phyloP scores from a whole-genome alignment of 2,797 vertebrate genomes.

The Myotis findleyi region DNA sequence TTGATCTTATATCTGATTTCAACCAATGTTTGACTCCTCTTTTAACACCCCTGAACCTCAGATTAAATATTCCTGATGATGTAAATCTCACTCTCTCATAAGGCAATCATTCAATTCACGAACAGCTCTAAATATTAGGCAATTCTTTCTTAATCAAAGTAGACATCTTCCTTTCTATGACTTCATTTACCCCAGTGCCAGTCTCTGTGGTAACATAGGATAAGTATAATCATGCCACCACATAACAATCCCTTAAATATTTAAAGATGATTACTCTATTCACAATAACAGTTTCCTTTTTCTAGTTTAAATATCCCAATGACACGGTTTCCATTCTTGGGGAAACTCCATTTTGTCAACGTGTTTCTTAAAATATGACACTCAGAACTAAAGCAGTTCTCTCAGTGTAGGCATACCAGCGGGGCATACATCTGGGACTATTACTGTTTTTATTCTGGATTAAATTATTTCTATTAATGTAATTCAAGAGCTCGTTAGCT shows the following conservation, averaged over 20 bases:
- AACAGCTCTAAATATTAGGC: neutral
- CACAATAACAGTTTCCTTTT: neutral
- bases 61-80: neutral
- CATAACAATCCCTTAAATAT: neutral
- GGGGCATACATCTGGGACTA: conserved; percentile 20
- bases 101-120: neutral
- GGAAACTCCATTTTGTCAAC: conserved; percentile 20
- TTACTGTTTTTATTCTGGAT: conserved; percentile 51
- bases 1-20: neutral
- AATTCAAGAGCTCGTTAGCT: conserved; percentile 72
- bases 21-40: neutral
- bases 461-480: conserved; percentile 65
- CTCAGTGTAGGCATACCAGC: neutral
- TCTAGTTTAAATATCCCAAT: conserved; percentile 3
- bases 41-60: neutral
- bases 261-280: neutral
- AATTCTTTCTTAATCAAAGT: neutral
- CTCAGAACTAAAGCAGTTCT: neutral
- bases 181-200: neutral
- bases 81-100: neutral
- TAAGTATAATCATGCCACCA: neutral
- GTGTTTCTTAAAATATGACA: conserved; percentile 15
- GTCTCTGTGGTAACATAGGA: neutral
- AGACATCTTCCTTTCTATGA: neutral
- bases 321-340: neutral